Evolutionary conservation across 2,113 vertebrate genomes (phyloP).

Genomic region (Agapornis roseicollis): DNA sequence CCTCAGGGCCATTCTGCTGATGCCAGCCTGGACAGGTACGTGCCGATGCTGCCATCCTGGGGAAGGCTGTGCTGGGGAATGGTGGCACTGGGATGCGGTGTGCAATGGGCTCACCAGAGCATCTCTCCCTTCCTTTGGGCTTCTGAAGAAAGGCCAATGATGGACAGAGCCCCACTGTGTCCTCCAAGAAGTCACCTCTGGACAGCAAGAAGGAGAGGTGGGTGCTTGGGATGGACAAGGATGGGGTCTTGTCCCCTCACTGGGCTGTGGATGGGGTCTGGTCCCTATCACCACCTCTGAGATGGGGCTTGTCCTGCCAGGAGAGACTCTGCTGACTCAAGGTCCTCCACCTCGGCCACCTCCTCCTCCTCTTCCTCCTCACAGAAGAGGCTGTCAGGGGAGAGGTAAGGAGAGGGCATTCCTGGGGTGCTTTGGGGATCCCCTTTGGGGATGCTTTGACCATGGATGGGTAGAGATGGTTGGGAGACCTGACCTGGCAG

Average conservation of each 20-base stretch:
- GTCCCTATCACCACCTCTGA: fast-evolving
- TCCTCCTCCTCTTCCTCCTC: constrained; percentile 66
- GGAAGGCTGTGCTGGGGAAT: background rate
- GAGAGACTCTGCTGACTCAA: constrained; percentile 81
- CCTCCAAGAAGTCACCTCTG: background rate
- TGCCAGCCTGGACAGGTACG: constrained; percentile 73
- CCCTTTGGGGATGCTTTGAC: background rate
- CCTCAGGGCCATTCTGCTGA: constrained; percentile 44
- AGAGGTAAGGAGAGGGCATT: constrained; percentile 73
- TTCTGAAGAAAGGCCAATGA: background rate
- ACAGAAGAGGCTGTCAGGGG: constrained; percentile 78
- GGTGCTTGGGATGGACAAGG: background rate
- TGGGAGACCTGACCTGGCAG: background rate
- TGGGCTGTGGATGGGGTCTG: background rate
- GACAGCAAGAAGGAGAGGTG: constrained; percentile 56
- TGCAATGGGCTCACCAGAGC: background rate
- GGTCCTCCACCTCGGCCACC: constrained; percentile 22
- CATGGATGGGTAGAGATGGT: background rate
- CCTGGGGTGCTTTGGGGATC: background rate
- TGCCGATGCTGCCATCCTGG: background rate
- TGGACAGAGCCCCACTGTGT: fast-evolving
- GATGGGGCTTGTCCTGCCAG: constrained; percentile 49
- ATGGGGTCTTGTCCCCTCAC: background rate
- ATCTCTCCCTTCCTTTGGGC: background rate
- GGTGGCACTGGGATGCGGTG: background rate